phyloP scores from a whole-genome alignment of 2,797 vertebrate species.

The Paguma larvata region DNA sequence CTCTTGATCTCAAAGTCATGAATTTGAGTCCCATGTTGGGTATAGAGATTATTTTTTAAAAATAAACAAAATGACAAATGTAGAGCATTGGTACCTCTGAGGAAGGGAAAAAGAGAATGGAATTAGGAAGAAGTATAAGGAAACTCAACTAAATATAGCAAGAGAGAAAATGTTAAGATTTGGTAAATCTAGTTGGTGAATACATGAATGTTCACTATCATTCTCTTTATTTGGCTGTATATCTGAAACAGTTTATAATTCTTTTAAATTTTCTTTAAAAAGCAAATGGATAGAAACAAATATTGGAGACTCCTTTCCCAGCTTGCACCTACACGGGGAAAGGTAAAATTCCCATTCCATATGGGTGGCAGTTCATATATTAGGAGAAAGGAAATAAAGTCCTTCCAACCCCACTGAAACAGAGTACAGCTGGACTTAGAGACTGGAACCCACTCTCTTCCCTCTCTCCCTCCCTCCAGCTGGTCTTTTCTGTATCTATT shows the following conservation, averaged over 20 bases:
- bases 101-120: not conserved
- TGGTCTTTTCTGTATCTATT: not conserved
- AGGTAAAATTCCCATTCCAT: not conserved
- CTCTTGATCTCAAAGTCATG: not conserved
- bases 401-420: not conserved
- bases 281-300: not conserved
- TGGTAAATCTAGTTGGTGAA: not conserved
- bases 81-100: not conserved
- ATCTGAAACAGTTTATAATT: not conserved
- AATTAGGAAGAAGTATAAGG: not conserved
- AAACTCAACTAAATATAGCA: not conserved
- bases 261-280: not conserved
- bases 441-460: not conserved
- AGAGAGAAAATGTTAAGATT: not conserved
- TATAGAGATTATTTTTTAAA: not conserved
- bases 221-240: not conserved
- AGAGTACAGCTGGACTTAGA: not conserved
- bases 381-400: not conserved
- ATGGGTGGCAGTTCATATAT: not conserved
- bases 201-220: not conserved
- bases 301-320: not conserved
- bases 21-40: not conserved
- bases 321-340: not conserved
- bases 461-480: accelerated
- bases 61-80: not conserved